These are phyloP conservation scores for Plebejus argus DNA, from an alignment of 2,888 invertebrate genomes.

Conservation along the genomic window DNA sequence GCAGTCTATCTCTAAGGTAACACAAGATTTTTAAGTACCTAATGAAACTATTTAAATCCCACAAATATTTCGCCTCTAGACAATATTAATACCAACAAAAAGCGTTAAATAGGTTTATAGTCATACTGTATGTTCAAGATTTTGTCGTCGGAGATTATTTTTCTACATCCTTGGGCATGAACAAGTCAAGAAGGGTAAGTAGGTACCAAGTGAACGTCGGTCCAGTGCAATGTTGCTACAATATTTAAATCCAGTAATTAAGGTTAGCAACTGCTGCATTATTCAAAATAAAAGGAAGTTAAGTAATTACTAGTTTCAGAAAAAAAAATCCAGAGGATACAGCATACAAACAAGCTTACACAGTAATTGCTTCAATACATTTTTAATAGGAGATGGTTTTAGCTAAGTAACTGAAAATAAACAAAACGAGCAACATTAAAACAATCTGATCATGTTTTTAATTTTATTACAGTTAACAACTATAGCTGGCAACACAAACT, in stretches of 20 bases:
- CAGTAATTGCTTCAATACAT: background rate
- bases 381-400: background rate
- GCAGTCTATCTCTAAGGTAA: background rate
- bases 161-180: background rate
- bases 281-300: background rate
- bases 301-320: background rate
- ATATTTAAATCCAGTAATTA: background rate
- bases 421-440: slow-evolving; percentile 30
- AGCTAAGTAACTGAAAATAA: slow-evolving; percentile 10
- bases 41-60: background rate
- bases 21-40: background rate
- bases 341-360: background rate
- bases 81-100: too few relatives aligned
- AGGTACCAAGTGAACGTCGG: background rate
- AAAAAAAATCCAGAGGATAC: background rate
- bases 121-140: too few relatives aligned
- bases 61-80: too few relatives aligned
- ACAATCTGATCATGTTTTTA: slow-evolving; percentile 13
- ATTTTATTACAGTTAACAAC: slow-evolving; percentile 17
- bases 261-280: background rate
- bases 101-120: too few relatives aligned
- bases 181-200: background rate
- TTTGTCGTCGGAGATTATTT: background rate
- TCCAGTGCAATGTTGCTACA: background rate
- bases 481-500: slow-evolving; percentile 23